These are phyloP conservation scores for Holacanthella duospinosa DNA, from an alignment of 2,888 invertebrate species.

Conservation along the genomic window DNA sequence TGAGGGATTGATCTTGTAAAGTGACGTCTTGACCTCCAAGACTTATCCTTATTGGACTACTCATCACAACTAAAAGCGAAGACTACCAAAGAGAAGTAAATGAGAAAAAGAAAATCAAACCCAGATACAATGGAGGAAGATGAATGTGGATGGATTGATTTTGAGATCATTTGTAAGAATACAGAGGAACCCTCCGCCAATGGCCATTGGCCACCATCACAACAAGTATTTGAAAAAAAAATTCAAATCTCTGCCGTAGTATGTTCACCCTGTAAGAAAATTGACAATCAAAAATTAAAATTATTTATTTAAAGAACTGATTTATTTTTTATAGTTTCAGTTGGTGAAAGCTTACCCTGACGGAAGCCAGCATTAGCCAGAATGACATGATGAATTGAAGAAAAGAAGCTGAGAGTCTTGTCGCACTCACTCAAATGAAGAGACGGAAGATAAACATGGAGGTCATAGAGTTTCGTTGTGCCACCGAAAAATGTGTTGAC, in stretches of 20 bases:
- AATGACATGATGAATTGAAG: slow-evolving; percentile 36
- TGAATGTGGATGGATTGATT: slow-evolving; percentile 27
- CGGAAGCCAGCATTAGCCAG: slow-evolving; percentile 33
- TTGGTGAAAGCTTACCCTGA: slow-evolving; percentile 17
- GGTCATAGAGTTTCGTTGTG: slow-evolving; percentile 34
- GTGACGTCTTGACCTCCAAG: too few relatives aligned
- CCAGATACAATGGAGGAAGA: slow-evolving; percentile 34
- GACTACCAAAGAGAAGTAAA: slow-evolving; percentile 36
- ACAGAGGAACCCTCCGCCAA: slow-evolving; percentile 35
- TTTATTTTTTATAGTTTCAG: too few relatives aligned
- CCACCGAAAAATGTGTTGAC: slow-evolving; percentile 33
- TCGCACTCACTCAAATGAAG: slow-evolving; percentile 31
- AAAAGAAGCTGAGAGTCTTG: slow-evolving; percentile 34
- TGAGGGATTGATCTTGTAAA: too few relatives aligned
- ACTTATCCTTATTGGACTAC: too few relatives aligned
- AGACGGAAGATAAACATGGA: slow-evolving; percentile 36
- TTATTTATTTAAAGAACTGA: not conserved
- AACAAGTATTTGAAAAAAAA: slow-evolving; percentile 31
- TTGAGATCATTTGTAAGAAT: slow-evolving; percentile 37
- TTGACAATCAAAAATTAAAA: slow-evolving; percentile 1
- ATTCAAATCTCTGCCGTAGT: slow-evolving; percentile 36
- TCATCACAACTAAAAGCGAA: slow-evolving; percentile 24
- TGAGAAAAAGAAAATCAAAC: slow-evolving; percentile 31
- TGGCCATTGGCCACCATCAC: slow-evolving; percentile 36
- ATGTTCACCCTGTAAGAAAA: slow-evolving; percentile 30